phyloP scores from a whole-genome alignment of 2,888 invertebrate genomes.

The Oxytorus armatus region DNA sequence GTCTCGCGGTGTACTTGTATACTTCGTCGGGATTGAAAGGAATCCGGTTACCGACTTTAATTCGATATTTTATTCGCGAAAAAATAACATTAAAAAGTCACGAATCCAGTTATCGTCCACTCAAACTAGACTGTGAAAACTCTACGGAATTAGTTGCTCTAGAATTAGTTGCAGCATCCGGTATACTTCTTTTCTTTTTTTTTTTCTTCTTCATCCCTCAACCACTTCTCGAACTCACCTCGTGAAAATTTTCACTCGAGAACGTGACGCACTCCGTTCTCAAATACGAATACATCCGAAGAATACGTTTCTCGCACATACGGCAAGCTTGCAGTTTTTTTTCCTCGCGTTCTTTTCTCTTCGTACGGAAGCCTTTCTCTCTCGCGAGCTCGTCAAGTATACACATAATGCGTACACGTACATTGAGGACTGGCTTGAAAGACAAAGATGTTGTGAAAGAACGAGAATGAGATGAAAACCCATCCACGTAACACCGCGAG shows the following conservation, averaged over 20 bases:
- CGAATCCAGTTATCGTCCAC: too few species aligned
- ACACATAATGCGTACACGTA: conserved; percentile 21
- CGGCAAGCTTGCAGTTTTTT: too few species aligned
- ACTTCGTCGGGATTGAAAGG: not conserved
- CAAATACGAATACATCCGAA: conserved; percentile 53
- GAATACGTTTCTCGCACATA: too few species aligned
- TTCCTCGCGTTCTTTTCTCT: conserved; percentile 23
- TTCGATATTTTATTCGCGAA: not conserved
- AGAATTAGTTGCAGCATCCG: conserved; percentile 9
- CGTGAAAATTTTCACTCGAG: conserved; percentile 36
- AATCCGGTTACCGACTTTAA: not conserved
- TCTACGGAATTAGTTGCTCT: conserved; percentile 1
- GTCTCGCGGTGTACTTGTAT: too few species aligned
- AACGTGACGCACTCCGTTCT: conserved; percentile 54
- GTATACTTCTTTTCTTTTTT: conserved; percentile 31
- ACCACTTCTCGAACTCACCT: conserved; percentile 39
- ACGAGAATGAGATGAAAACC: conserved; percentile 31
- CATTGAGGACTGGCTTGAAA: conserved; percentile 1
- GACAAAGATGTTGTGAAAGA: not conserved
- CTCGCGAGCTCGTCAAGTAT: conserved; percentile 11
- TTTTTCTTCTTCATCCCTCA: too few species aligned
- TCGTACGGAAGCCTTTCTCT: not conserved
- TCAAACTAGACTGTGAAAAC: not conserved
- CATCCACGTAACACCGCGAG: conserved; percentile 43
- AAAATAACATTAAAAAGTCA: not conserved